Conservation (phyloP, 92 coral and sea anemone species). For the Actinostola sp. region DNA sequence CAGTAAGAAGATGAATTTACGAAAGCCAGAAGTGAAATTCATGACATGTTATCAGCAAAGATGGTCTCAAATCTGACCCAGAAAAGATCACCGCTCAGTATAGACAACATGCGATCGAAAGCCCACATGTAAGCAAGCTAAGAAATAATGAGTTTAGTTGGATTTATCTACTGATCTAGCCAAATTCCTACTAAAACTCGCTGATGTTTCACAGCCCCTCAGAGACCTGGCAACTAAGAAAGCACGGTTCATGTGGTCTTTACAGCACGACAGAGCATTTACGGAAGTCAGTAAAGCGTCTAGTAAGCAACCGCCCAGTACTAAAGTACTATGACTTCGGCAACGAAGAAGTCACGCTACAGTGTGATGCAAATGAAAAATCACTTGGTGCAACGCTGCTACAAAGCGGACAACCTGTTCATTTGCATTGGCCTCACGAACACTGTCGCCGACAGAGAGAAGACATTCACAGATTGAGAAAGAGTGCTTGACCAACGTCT, state of each 20-base stretch:
- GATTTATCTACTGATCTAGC: constrained; percentile 55
- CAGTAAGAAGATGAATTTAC: constrained; percentile 24
- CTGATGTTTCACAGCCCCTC: constrained; percentile 52
- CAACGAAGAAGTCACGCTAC: constrained; percentile 2
- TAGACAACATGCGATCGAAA: constrained; percentile 20
- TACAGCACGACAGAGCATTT: constrained; percentile 48
- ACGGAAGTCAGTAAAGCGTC: constrained; percentile 16
- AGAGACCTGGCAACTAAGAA: constrained; percentile 37
- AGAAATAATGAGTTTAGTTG: constrained; percentile 41
- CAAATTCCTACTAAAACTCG: constrained; percentile 39
- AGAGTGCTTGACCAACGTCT: constrained; percentile 43
- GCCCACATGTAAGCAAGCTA: constrained; percentile 29
- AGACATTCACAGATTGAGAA: constrained; percentile 34
- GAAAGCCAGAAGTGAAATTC: constrained; percentile 22
- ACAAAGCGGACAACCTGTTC: constrained; percentile 54
- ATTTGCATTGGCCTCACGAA: too few species aligned
- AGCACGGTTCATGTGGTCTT: constrained; percentile 38
- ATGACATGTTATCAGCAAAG: constrained; percentile 32
- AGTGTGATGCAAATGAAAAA: constrained; percentile 28
- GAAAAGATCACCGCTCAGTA: constrained; percentile 24
- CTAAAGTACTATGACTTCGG: constrained; percentile 15
- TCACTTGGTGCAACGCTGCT: constrained; percentile 39
- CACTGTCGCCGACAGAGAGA: constrained; percentile 44
- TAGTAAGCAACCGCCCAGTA: constrained; percentile 36
- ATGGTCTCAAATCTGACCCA: constrained; percentile 41